Conservation (phyloP, 2,888 invertebrate genomes). For the Drosophila barbarae region DNA sequence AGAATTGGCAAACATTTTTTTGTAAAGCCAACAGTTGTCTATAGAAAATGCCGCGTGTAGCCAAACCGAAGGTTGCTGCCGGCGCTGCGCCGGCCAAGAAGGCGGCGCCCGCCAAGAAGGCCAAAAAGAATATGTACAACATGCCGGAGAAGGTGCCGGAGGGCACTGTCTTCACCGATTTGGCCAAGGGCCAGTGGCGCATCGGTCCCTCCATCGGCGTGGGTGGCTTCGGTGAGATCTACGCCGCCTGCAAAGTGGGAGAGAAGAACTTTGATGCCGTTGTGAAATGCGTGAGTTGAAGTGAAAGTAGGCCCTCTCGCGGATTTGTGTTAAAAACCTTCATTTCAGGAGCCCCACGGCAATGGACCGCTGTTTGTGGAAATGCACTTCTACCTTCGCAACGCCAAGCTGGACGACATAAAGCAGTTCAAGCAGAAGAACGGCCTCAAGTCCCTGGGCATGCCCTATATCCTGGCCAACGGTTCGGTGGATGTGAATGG, state of each 20-base stretch:
- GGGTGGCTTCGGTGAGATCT: constrained; percentile 97
- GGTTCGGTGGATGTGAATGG: constrained; percentile 89
- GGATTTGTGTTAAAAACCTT: not conserved
- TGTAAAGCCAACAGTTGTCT: too few species aligned
- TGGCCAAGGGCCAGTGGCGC: constrained; percentile 89
- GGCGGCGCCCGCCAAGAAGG: constrained; percentile 54
- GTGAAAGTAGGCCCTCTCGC: too few species aligned
- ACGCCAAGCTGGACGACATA: constrained; percentile 86
- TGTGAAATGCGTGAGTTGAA: constrained; percentile 87
- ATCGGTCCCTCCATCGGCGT: constrained; percentile 92
- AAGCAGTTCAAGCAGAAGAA: constrained; percentile 77
- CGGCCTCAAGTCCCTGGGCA: constrained; percentile 87
- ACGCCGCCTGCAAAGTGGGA: constrained; percentile 86
- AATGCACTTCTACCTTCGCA: constrained; percentile 92
- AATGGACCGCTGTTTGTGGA: constrained; percentile 98
- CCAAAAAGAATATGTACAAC: constrained; percentile 74
- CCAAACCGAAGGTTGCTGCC: constrained; percentile 52
- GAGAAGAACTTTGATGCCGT: constrained; percentile 84
- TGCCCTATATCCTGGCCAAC: constrained; percentile 90
- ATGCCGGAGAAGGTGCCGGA: constrained; percentile 77
- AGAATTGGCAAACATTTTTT: not conserved
- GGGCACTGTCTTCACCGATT: constrained; percentile 89
- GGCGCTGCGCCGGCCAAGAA: constrained; percentile 54
- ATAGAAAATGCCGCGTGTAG: constrained; percentile 67
- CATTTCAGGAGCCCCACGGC: constrained; percentile 88